Evolutionary conservation across 1,140 invertebrate genomes (phyloP).

Genomic region (Pogonomyrmex californicus): DNA sequence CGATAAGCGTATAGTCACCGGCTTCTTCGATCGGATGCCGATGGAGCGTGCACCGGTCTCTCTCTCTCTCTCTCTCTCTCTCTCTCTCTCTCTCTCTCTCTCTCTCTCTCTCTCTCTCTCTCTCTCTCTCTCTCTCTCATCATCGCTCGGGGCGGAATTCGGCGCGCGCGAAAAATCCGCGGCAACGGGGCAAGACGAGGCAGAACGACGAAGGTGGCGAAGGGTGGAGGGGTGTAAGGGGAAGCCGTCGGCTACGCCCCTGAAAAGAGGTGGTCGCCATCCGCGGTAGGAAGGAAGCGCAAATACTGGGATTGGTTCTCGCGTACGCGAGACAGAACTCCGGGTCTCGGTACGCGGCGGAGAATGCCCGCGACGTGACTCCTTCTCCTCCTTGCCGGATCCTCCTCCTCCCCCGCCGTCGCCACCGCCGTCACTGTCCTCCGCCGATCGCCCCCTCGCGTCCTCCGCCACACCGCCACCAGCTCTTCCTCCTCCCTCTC

Average conservation of each 20-base stretch:
- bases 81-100: conserved; percentile 17
- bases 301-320: conserved; percentile 86
- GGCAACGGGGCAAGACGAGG: conserved; percentile 66
- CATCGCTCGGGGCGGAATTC: conserved; percentile 75
- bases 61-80: conserved; percentile 22
- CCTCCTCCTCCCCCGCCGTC: conserved; percentile 59
- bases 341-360: conserved; percentile 80
- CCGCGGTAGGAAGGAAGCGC: conserved; percentile 85
- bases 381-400: conserved; percentile 63
- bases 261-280: conserved; percentile 86
- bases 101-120: conserved; percentile 22
- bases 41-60: conserved; percentile 60
- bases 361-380: conserved; percentile 79
- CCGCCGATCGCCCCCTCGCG: conserved; percentile 40
- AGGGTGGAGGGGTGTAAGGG: conserved; percentile 50
- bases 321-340: conserved; percentile 80
- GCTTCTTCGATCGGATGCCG: conserved; percentile 67
- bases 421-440: conserved; percentile 23
- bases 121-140: conserved; percentile 27
- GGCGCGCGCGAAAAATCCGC: conserved; percentile 81
- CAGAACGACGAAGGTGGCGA: conserved; percentile 66
- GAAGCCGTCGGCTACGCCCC: conserved; percentile 84
- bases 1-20: conserved; percentile 56
- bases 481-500: conserved; percentile 50
- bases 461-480: conserved; percentile 41